phyloP scores from a whole-genome alignment of 2,888 invertebrate species.

The Baccha elongata region DNA sequence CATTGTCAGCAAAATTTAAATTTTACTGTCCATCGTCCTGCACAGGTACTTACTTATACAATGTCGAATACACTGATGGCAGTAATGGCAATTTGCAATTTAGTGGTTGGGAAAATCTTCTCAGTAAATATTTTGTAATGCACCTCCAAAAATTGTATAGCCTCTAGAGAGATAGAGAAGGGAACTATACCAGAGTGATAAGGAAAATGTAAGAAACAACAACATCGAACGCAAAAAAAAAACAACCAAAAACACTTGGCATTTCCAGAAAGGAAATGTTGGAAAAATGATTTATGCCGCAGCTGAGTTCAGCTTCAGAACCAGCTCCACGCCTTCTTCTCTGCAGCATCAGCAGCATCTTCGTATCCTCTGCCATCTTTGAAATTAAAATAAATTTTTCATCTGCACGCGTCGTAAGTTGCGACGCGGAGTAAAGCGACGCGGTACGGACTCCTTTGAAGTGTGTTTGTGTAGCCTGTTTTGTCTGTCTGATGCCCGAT shows the following conservation, averaged over 20 bases:
- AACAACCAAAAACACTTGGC: slow-evolving; percentile 56
- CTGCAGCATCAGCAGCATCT: slow-evolving; percentile 27
- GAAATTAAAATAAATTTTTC: slow-evolving; percentile 72
- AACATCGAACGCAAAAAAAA: neutral
- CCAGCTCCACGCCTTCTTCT: slow-evolving; percentile 29
- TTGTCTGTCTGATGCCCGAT: slow-evolving; percentile 61
- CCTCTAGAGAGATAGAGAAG: neutral
- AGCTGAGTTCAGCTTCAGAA: slow-evolving; percentile 53
- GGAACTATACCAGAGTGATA: neutral
- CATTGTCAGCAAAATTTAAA: slow-evolving; percentile 6
- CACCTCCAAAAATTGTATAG: slow-evolving; percentile 6
- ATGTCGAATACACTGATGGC: neutral
- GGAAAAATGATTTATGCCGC: slow-evolving; percentile 70
- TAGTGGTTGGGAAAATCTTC: slow-evolving; percentile 42
- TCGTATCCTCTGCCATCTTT: slow-evolving; percentile 39
- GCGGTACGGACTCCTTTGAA: slow-evolving; percentile 56
- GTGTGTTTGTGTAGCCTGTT: slow-evolving; percentile 52
- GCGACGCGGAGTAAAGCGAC: slow-evolving; percentile 33
- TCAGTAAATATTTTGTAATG: slow-evolving; percentile 51
- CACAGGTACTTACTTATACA: slow-evolving; percentile 24
- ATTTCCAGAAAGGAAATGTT: slow-evolving; percentile 65
- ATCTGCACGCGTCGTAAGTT: slow-evolving; percentile 62
- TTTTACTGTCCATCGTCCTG: slow-evolving; percentile 24
- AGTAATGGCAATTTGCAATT: slow-evolving; percentile 26
- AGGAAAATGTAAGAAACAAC: neutral